Base-by-base conservation (phyloP, 2,797 vertebrate genomes). In the Odontamblyopus lacepedii region DNA sequence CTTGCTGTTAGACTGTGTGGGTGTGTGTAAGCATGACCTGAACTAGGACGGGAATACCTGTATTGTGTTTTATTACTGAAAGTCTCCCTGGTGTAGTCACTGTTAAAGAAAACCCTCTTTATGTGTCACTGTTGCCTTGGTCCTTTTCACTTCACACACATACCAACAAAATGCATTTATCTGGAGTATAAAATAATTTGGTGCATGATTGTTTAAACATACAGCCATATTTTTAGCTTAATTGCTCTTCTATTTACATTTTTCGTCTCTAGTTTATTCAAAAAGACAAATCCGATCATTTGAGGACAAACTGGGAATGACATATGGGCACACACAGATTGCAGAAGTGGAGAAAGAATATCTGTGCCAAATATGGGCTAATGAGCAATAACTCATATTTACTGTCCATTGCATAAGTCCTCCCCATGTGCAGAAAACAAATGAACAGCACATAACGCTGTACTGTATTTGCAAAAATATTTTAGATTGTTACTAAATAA, bases 11-110 rank as follows among this genome's bases (percentile, higher is more conserved):
- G 80, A 83, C 78, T 64, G 80, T 69, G 72, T 74, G 77, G 67
- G 76, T 80, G 85, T 70, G 79, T 73, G 72, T 65, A 74, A 29
- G 68, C 44, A 38, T 59, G 77, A 57, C 68, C 77, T 72, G 71
- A 74, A 76, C 64, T 76, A 67, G 75, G 66, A 78, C 83, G 78
- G 80, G 79, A 87, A 85, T 77, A 75, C 65, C 75, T 77, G 59
- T 62, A 62, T 59, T 74, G 53, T 77, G 76, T 83, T 61, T 85
- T 87, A 88, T 76, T 85, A 78, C 78, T 78, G 74, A 81, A 67
- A 86, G 65, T 72, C 55, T 69, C 69, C 51, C 72, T 78, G 67
- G 44, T 75, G 32, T 74, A 75, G 74, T 81, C 70, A 83, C 51
- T 70, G 19, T 68, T 69, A 53, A 70, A 86, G 68, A 81, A 74